phyloP scores from a whole-genome alignment of 2,888 invertebrate species.

The Eulithis testata region DNA sequence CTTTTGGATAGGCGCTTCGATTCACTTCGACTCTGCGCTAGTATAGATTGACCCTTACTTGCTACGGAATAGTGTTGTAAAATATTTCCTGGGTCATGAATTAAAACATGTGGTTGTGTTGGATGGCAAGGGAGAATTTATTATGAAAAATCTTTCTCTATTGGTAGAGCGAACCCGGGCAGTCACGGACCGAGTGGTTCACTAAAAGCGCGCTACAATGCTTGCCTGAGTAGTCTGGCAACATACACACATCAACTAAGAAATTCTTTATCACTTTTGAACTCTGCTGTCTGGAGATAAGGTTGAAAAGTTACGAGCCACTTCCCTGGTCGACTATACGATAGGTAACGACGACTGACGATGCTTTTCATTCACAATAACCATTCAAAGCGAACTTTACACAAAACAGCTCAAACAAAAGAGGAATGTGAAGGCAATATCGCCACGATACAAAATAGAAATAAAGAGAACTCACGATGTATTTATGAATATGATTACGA shows the following conservation, averaged over 20 bases:
- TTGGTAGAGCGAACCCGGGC: constrained; percentile 22
- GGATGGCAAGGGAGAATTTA: neutral
- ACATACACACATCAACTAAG: constrained; percentile 27
- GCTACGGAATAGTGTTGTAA: too few species aligned
- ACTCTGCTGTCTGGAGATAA: constrained; percentile 29
- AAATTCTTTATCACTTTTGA: constrained; percentile 27
- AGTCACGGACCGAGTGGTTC: constrained; percentile 37
- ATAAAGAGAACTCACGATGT: constrained; percentile 9
- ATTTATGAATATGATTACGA: constrained; percentile 4
- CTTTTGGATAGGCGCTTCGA: too few species aligned
- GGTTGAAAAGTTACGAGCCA: constrained; percentile 25
- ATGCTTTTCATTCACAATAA: constrained; percentile 39
- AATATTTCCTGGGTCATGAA: too few species aligned
- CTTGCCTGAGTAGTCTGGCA: constrained; percentile 34
- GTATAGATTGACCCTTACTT: too few species aligned
- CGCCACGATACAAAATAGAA: constrained; percentile 13
- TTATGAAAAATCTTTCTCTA: neutral
- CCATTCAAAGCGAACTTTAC: constrained; percentile 33
- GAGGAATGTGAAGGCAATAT: constrained; percentile 18
- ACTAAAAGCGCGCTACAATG: constrained; percentile 45
- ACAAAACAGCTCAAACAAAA: constrained; percentile 30
- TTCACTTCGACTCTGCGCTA: too few species aligned
- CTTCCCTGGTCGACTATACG: constrained; percentile 15
- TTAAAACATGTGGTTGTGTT: too few species aligned
- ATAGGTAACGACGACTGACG: constrained; percentile 21